Evolutionary conservation across 2,888 invertebrate species (phyloP).

Genomic region (Drosophila mimetica): DNA sequence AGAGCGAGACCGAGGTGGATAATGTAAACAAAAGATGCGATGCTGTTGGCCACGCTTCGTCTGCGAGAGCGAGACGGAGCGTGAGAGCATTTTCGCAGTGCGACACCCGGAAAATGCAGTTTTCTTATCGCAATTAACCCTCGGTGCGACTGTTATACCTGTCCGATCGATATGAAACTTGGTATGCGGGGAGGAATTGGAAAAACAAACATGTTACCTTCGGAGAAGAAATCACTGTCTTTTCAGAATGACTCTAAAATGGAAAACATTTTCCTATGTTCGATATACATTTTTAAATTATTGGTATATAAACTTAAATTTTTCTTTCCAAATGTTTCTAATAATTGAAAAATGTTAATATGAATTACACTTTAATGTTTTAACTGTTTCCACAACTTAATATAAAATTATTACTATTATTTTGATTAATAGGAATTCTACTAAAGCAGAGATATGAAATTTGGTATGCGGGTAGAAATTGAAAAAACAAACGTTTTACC

Average conservation of each 20-base stretch:
- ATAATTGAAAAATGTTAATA: too few species aligned
- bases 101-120: neutral
- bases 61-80: neutral
- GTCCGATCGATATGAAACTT: neutral
- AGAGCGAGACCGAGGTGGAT: constrained; percentile 22
- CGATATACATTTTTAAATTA: too few species aligned
- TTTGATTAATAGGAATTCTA: too few species aligned
- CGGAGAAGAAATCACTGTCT: neutral
- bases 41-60: constrained; percentile 20
- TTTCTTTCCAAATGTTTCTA: too few species aligned
- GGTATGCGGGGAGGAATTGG: neutral
- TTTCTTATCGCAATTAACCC: constrained; percentile 14
- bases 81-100: constrained; percentile 13
- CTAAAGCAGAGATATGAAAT: neutral
- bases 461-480: neutral
- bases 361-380: too few species aligned
- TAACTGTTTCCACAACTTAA: too few species aligned
- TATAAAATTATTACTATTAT: too few species aligned
- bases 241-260: neutral
- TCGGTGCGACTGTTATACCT: neutral
- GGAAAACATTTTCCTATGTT: too few species aligned
- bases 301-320: too few species aligned
- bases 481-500: neutral
- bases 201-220: neutral
- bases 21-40: constrained; percentile 40